These are phyloP conservation scores for Phalera bucephala DNA, from an alignment of 2,888 invertebrate genomes.

Conservation along the genomic window DNA sequence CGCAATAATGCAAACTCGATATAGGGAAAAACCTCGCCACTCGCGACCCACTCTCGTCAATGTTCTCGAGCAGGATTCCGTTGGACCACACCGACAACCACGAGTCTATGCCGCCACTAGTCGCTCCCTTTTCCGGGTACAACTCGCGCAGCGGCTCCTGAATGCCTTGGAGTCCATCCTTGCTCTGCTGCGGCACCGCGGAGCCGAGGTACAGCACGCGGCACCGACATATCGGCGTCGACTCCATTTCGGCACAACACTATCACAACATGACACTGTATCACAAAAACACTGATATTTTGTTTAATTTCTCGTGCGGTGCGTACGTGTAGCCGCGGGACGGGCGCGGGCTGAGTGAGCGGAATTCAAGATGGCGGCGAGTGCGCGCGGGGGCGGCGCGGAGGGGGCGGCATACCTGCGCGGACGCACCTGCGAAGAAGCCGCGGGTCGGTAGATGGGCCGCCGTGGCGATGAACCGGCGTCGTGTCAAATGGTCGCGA, in stretches of 20 bases:
- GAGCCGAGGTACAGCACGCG: constrained; percentile 98
- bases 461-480: constrained; percentile 70
- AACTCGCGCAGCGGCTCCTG: constrained; percentile 98
- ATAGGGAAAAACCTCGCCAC: constrained; percentile 98
- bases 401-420: constrained; percentile 36
- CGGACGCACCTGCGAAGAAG: constrained; percentile 73
- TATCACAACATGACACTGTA: constrained; percentile 75
- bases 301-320: constrained; percentile 39
- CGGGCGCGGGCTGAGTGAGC: constrained; percentile 78
- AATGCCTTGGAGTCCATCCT: constrained; percentile 98
- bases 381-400: constrained; percentile 30
- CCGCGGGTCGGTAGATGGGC: constrained; percentile 28
- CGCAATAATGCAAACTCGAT: constrained; percentile 97
- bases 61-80: constrained; percentile 96
- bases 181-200: constrained; percentile 97
- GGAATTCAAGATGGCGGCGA: constrained; percentile 78
- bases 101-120: constrained; percentile 95
- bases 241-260: constrained; percentile 84
- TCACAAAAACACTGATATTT: constrained; percentile 58
- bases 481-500: constrained; percentile 78
- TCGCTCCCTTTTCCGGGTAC: constrained; percentile 96
- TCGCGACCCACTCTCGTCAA: constrained; percentile 96
- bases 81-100: constrained; percentile 99
- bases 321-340: constrained; percentile 70
- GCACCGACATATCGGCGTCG: constrained; percentile 98